Evolutionary conservation across 2,888 invertebrate species (phyloP).

Genomic region (Pilophorus perplexus): DNA sequence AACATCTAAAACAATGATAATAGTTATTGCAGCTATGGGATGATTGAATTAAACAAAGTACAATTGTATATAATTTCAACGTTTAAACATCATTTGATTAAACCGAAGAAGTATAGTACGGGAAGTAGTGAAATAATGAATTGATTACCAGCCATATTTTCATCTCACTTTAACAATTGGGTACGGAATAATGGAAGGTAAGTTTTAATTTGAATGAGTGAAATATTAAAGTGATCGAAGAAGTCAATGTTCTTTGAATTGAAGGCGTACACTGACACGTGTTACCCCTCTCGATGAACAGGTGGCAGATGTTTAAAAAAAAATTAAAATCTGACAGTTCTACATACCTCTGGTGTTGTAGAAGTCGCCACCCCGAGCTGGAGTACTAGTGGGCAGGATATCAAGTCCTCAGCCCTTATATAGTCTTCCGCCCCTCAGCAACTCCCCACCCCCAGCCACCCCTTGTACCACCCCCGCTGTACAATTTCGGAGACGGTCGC

Average conservation of each 20-base stretch:
- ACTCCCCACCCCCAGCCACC: background rate
- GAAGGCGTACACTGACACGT: constrained; percentile 21
- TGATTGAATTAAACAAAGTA: too few relatives aligned
- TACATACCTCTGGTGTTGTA: constrained; percentile 24
- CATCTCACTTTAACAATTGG: too few relatives aligned
- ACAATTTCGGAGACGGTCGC: too few relatives aligned
- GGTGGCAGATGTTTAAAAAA: background rate
- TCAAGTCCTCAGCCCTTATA: constrained; percentile 6
- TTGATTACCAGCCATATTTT: too few relatives aligned
- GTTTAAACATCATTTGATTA: too few relatives aligned
- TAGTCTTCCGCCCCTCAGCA: background rate
- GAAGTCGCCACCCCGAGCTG: constrained; percentile 30
- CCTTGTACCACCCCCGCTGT: background rate
- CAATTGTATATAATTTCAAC: too few relatives aligned
- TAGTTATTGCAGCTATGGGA: too few relatives aligned
- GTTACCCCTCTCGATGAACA: background rate
- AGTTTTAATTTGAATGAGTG: too few relatives aligned
- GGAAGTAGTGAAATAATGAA: too few relatives aligned
- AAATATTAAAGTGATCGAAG: background rate
- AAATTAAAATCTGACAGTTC: background rate
- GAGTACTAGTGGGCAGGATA: constrained; percentile 22
- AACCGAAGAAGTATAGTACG: too few relatives aligned
- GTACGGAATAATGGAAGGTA: too few relatives aligned
- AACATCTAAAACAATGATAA: too few relatives aligned
- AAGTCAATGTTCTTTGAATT: constrained; percentile 29